Evolutionary conservation across 2,888 invertebrate genomes (phyloP).

Genomic region (Ormyrus thymus): DNA sequence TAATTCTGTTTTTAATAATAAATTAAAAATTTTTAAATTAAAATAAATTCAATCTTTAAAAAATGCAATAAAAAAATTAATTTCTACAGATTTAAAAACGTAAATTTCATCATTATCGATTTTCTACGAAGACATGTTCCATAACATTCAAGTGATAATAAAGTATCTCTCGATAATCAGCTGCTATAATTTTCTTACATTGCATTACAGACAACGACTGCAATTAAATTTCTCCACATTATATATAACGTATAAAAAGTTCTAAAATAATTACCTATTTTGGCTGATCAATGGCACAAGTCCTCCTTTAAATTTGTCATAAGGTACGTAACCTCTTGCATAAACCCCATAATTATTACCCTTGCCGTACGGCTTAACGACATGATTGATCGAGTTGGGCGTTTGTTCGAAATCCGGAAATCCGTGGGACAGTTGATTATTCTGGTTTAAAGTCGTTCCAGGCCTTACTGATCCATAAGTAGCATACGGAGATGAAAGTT

Average conservation of each 20-base stretch:
- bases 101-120: too few species aligned
- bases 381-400: constrained; percentile 63
- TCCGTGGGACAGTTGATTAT: constrained; percentile 59
- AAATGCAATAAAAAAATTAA: too few species aligned
- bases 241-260: neutral
- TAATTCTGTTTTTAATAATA: too few species aligned
- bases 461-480: constrained; percentile 10
- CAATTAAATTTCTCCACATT: neutral
- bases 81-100: too few species aligned
- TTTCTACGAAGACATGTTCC: too few species aligned
- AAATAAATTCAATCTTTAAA: too few species aligned
- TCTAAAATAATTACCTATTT: constrained; percentile 15
- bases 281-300: constrained; percentile 35
- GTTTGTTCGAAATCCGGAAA: constrained; percentile 67
- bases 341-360: constrained; percentile 63
- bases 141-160: neutral
- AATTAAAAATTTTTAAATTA: too few species aligned
- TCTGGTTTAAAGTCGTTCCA: neutral
- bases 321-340: constrained; percentile 69
- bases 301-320: constrained; percentile 62
- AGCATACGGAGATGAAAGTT: neutral
- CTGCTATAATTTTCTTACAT: neutral
- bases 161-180: neutral
- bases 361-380: constrained; percentile 66
- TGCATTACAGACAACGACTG: neutral